A percentile compares a stretch with the other conserved stretches of the same genome.
These are phyloP conservation scores for cattle (Bos taurus) DNA, from an alignment of 2,113 vertebrate genomes.

Conservation along the genomic window ARS-UCD2.0 NC_037348.1:48730001-48730500, in stretches of 20 bases:
- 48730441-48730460: neutral
- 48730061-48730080: neutral
- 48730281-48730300: neutral
- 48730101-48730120: no score
- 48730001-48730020: neutral
- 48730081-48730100: neutral
- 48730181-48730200: no score
- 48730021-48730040: neutral
- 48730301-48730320: neutral
- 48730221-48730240: no score
- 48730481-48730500: neutral
- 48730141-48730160: no score
- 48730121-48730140: no score
- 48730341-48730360: neutral
- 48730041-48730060: neutral
- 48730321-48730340: neutral
- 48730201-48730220: no score
- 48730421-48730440: neutral
- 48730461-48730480: neutral
- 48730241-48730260: no score
- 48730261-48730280: neutral
- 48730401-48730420: neutral
- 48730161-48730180: no score
- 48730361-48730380: neutral
- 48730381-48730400: neutral